These are phyloP conservation scores for Pseudomyrmex concolor DNA, from an alignment of 1,140 invertebrate species.

Conservation along the genomic window DNA sequence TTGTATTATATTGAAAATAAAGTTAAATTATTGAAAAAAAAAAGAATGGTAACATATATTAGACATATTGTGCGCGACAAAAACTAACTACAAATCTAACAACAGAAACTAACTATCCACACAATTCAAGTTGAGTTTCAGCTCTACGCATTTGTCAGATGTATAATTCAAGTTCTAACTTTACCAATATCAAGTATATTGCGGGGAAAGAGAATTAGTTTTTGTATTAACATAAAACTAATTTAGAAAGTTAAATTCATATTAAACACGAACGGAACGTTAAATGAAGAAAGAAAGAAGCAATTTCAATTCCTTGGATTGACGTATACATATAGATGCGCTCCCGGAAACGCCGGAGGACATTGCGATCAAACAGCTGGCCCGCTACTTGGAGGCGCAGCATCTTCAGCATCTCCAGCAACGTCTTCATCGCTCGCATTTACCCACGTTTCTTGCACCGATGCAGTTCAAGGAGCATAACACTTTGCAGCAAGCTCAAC, in stretches of 20 bases:
- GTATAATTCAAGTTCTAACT: no score
- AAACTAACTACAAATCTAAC: no score
- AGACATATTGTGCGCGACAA: no score
- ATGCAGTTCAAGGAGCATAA: conserved; percentile 68
- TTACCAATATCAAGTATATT: no score
- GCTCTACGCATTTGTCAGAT: no score
- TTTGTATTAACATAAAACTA: background rate
- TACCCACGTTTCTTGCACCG: conserved; percentile 46
- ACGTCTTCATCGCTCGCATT: conserved; percentile 60
- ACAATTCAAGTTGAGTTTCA: no score
- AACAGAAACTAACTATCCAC: no score
- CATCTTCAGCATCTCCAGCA: conserved; percentile 41
- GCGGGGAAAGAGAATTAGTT: no score
- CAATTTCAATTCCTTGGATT: conserved; percentile 23
- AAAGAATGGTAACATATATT: no score
- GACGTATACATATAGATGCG: conserved; percentile 69
- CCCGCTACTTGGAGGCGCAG: conserved; percentile 73
- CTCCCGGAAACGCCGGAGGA: conserved; percentile 72
- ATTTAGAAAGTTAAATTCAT: background rate
- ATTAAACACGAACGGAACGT: background rate
- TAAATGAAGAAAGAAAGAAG: background rate
- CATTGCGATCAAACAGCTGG: conserved; percentile 72
- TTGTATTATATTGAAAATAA: no score
- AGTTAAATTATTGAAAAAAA: no score
- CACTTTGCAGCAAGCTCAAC: conserved; percentile 57